Evolutionary conservation across 2,888 invertebrate genomes (phyloP).

Genomic region (Vesta saturnalis): DNA sequence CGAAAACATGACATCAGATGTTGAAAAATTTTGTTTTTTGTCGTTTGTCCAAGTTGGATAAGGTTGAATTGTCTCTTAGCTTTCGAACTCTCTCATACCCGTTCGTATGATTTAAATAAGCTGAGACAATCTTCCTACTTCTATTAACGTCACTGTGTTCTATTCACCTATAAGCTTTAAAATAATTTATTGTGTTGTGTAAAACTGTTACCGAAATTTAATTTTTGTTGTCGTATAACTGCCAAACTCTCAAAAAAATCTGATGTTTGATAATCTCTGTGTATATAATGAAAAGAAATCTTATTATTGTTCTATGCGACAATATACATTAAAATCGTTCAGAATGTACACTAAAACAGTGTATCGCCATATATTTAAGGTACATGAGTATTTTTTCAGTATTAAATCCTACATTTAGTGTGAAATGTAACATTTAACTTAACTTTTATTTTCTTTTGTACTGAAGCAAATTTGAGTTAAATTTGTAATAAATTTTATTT

Average conservation of each 20-base stretch:
- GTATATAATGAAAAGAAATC: constrained; percentile 9
- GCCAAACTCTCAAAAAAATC: constrained; percentile 21
- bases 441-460: constrained; percentile 8
- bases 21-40: constrained; percentile 16
- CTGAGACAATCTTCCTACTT: background rate
- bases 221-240: constrained; percentile 10
- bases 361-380: constrained; percentile 16
- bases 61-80: constrained; percentile 3
- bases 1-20: constrained; percentile 25
- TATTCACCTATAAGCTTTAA: constrained; percentile 27
- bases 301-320: constrained; percentile 24
- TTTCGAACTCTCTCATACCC: constrained; percentile 4
- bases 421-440: constrained; percentile 17
- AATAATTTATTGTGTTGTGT: constrained; percentile 29
- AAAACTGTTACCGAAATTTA: constrained; percentile 23
- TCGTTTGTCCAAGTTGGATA: background rate
- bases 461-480: background rate
- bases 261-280: constrained; percentile 29
- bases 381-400: constrained; percentile 26
- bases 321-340: constrained; percentile 19
- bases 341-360: constrained; percentile 12
- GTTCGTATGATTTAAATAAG: constrained; percentile 6
- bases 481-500: background rate
- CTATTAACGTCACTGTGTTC: constrained; percentile 30
- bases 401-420: constrained; percentile 19